Evolutionary conservation across 2,113 vertebrate species (phyloP), one percentile per base, ranked within the genome.

Genomic region (Lophius piscatorius): DNA sequence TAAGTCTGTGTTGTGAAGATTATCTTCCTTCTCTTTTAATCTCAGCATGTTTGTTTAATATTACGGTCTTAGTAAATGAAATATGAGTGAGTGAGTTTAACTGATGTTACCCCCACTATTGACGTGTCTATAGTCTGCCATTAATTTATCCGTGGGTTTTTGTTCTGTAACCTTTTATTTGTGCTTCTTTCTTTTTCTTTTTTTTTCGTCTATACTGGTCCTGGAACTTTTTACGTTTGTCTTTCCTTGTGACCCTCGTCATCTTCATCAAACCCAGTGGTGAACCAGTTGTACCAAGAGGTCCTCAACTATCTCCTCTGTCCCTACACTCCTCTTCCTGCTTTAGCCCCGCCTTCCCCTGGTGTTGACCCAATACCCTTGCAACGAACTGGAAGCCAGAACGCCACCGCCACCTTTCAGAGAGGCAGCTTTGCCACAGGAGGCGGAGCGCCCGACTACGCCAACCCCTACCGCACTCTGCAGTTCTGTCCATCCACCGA

Each of bases 311-410:
- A 95, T 95, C 92, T 95, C 86, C 93, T 96, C 92, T 98, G 91
- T 97, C 94, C 96, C 92, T 93, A 93, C 94, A 91, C 95, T 96
- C 92, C 94, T 94, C 93, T 95, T 94, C 94, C 94, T 92, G 82
- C 89, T 91, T 83, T 96, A 99, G 97, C 96, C 94, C 96, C 96
- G 84, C 92, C 96, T 83, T 99, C 97, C 91, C 97, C 97, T 14
- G 95, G 95, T 95, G 95, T 98, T 87, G 96, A 99, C 92, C 94
- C 96, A 91, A 93, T 94, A 94, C 96, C 96, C 91, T 94, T 99
- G 94, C 97, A 99, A 94, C 95, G 97, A 91, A 94, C 97, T 42
- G 94, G 94, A 90, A 99, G 97, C 89, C 97, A 96, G 93, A 96
- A 91, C 20, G 82, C 95, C 69, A 74, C 94, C 0, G 91, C 88